Evolutionary conservation across 2,888 invertebrate genomes (phyloP), one percentile per base, ranked within the genome.

Genomic region (Carabus problematicus): DNA sequence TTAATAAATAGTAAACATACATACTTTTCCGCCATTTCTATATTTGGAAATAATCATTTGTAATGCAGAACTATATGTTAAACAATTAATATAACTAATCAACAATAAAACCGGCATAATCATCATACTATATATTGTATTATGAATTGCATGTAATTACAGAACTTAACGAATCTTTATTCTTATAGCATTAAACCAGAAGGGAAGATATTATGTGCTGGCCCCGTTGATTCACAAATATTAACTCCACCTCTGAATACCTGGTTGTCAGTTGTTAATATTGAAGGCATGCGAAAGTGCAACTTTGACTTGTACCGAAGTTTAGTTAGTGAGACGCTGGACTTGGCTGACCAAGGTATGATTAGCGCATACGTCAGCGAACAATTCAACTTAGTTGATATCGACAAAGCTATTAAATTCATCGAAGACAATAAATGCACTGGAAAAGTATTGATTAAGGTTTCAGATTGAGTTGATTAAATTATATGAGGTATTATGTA

Each of bases 271-370:
- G 76, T 79, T 49, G 77, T 81, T 3, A 78, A 77, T 73, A 72
- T 81, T 18, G 75, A 77, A 60, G 72, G 75, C 12, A 72, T 81
- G 66, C 80, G 85, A 59, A 79, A 80, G 64, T 84, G 84, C 71
- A 82, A 85, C 74, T 80, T 78, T 43, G 82, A 85, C 70, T 78
- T 84, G n/a, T 90, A 89, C 77, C 81, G 84, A 79, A 76, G 75
- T 56, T 72, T 80, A 52, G 76, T 80, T 4, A 75, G 72, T 70
- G 88, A 88, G 76, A 84, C 88, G 3, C 80, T 90, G 69, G 85
- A 87, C 72, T 84, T 88, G 77, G 85, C 85, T 41, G 85, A 86
- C 71, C 87, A 89, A 73, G 86, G 85, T 18, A 79, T 88, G n/a
- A 85, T 91, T 67, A 82, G 80, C 12, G 89, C 90, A 1, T 83